These are phyloP conservation scores for Hippopotamyrus pictus DNA, from an alignment of 2,797 vertebrate species.

Conservation along the genomic window DNA sequence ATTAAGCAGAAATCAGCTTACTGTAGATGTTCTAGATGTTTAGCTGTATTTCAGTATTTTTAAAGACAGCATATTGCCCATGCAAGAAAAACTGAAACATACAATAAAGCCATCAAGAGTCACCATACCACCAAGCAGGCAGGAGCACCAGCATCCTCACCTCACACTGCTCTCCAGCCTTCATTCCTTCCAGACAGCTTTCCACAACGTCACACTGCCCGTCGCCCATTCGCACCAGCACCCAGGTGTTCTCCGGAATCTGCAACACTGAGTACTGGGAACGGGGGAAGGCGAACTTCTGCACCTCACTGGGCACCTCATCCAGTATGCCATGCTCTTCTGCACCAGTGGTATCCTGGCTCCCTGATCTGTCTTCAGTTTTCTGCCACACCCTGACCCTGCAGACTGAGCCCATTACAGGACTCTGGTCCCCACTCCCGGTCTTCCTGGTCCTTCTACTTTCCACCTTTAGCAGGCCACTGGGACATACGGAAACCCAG, in stretches of 20 bases:
- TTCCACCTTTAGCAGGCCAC: slow-evolving; percentile 55
- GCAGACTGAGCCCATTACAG: slow-evolving; percentile 70
- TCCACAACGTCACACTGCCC: slow-evolving; percentile 71
- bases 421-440: slow-evolving; percentile 52
- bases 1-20: background rate
- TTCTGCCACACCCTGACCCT: slow-evolving; percentile 52
- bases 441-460: slow-evolving; percentile 35
- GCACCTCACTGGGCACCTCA: background rate
- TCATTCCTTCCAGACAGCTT: slow-evolving; percentile 76
- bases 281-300: slow-evolving; percentile 32
- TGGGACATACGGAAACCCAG: slow-evolving; percentile 61
- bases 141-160: slow-evolving; percentile 40
- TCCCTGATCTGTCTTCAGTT: slow-evolving; percentile 14
- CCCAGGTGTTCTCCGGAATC: slow-evolving; percentile 60
- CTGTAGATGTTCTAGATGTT: background rate
- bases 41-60: background rate
- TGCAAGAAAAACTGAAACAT: background rate
- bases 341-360: background rate
- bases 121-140: background rate
- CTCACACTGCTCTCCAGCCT: slow-evolving; percentile 66
- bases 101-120: background rate
- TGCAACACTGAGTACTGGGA: slow-evolving; percentile 53
- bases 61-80: background rate
- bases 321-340: background rate
- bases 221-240: slow-evolving; percentile 63